Evolutionary conservation across 2,888 invertebrate species (phyloP).

Genomic region (Blera fallax): DNA sequence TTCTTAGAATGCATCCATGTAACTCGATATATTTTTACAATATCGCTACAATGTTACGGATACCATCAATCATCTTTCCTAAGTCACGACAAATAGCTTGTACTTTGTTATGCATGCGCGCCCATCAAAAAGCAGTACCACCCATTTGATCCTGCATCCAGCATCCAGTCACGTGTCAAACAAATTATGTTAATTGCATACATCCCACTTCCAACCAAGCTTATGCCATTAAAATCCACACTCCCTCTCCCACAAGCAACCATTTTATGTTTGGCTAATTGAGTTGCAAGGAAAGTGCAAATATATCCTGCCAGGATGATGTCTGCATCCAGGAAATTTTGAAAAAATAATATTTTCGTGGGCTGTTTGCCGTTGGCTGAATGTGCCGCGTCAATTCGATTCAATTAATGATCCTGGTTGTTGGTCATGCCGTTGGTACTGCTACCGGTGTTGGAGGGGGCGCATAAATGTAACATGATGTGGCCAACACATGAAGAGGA

Average conservation of each 20-base stretch:
- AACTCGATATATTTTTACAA: slow-evolving; percentile 26
- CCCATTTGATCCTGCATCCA: slow-evolving; percentile 46
- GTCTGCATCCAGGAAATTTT: slow-evolving; percentile 10
- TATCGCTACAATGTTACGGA: slow-evolving; percentile 6
- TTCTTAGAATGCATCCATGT: slow-evolving; percentile 35
- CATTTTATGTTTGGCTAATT: slow-evolving; percentile 71
- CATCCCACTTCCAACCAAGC: slow-evolving; percentile 70
- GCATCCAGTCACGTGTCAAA: slow-evolving; percentile 80
- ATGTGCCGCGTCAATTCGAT: slow-evolving; percentile 47
- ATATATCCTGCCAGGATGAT: slow-evolving; percentile 29
- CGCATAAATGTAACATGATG: slow-evolving; percentile 48
- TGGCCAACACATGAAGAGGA: slow-evolving; percentile 34
- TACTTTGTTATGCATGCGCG: slow-evolving; percentile 46
- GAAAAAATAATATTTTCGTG: slow-evolving; percentile 51
- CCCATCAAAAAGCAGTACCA: slow-evolving; percentile 21
- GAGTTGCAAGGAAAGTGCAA: slow-evolving; percentile 72
- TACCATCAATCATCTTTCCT: slow-evolving; percentile 50
- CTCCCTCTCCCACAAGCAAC: not conserved
- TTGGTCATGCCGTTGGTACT: slow-evolving; percentile 10
- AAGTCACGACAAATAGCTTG: slow-evolving; percentile 44
- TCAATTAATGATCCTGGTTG: slow-evolving; percentile 62
- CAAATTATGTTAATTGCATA: slow-evolving; percentile 81
- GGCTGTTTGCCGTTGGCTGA: slow-evolving; percentile 18
- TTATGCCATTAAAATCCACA: slow-evolving; percentile 38
- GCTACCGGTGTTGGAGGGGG: slow-evolving; percentile 2